Evolutionary conservation across 1,140 invertebrate species (phyloP).

Genomic region (Cyclina sinensis): DNA sequence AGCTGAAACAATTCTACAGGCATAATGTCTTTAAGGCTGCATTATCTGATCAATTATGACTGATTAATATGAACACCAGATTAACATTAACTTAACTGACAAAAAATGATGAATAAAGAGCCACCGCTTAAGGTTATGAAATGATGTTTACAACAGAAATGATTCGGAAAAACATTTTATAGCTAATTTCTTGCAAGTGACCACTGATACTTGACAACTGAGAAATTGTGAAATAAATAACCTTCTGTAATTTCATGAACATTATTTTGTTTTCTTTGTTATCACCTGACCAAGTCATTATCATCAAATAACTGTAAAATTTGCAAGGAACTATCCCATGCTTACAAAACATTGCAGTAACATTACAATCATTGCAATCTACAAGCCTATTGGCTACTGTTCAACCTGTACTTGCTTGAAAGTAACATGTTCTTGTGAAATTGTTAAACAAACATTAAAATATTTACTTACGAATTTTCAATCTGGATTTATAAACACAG

Average conservation of each 20-base stretch:
- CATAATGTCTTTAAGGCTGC: no score
- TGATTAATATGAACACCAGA: no score
- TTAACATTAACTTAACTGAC: no score
- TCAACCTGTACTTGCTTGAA: background rate
- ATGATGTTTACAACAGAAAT: no score
- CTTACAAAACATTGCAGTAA: background rate
- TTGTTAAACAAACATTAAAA: slow-evolving; percentile 38
- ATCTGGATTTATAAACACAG: slow-evolving; percentile 11
- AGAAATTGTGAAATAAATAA: background rate
- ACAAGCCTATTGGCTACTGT: background rate
- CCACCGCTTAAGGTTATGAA: no score
- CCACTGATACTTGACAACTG: background rate
- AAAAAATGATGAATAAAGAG: no score
- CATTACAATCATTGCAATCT: background rate
- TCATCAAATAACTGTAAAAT: background rate
- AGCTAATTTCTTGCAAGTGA: no score
- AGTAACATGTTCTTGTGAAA: slow-evolving; percentile 7
- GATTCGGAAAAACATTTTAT: no score
- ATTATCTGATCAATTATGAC: no score
- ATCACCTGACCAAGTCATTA: background rate
- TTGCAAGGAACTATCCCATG: slow-evolving; percentile 7
- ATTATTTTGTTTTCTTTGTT: background rate
- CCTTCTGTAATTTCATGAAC: background rate
- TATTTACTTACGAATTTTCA: slow-evolving; percentile 39
- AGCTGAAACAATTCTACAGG: no score